These are phyloP conservation scores for Cyprinodon tularosa DNA, from an alignment of 2,113 vertebrate species.

Conservation along the genomic window DNA sequence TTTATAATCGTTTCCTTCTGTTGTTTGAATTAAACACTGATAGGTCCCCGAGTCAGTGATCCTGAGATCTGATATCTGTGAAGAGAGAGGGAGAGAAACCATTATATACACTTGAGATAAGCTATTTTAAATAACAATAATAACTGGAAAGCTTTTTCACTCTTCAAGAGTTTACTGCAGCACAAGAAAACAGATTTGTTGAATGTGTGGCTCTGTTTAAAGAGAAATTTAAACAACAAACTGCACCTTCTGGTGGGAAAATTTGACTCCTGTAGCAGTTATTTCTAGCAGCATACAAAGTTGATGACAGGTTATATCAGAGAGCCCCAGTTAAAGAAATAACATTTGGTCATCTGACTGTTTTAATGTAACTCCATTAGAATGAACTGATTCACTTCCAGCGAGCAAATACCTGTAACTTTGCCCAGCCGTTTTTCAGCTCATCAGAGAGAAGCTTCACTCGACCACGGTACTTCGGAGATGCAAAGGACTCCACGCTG, in stretches of 20 bases:
- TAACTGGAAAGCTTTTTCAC: neutral
- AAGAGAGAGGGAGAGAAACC: conserved; percentile 38
- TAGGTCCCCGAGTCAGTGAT: conserved; percentile 86
- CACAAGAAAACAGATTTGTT: neutral
- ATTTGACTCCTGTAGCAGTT: neutral
- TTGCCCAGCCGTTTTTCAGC: conserved; percentile 78
- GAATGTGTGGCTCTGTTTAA: too few species aligned
- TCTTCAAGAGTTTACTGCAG: neutral
- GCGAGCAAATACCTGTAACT: conserved; percentile 70
- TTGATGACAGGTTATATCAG: neutral
- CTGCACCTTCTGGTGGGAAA: neutral
- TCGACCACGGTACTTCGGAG: conserved; percentile 75
- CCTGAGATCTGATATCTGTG: conserved; percentile 80
- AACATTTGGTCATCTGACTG: neutral
- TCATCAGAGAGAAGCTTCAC: conserved; percentile 77
- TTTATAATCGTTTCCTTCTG: conserved; percentile 85
- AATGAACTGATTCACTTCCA: neutral
- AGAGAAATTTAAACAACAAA: neutral
- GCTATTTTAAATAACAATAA: neutral
- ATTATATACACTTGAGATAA: neutral
- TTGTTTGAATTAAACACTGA: conserved; percentile 80
- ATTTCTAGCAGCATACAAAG: neutral
- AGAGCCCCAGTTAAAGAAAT: too few species aligned
- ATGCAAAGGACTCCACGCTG: conserved; percentile 59
- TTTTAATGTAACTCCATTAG: neutral